Percentiles rank a stretch among this genome's conserved stretches.
Evolutionary conservation across 2,797 vertebrate genomes (phyloP).

Genomic region (Perodicticus potto): DNA sequence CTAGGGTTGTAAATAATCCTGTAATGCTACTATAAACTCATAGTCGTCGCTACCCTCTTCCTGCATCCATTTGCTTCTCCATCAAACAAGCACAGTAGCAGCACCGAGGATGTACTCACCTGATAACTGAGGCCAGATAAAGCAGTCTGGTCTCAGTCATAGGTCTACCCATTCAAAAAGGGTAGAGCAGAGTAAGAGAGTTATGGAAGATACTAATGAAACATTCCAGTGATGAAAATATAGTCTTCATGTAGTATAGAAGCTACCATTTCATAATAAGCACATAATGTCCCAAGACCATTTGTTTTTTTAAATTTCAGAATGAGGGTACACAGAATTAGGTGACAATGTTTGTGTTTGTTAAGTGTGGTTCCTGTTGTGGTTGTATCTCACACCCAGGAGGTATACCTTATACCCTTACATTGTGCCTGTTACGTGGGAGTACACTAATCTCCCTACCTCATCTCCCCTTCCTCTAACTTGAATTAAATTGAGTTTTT

Average conservation of each 20-base stretch:
- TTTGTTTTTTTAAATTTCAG: too few relatives aligned
- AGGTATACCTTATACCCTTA: too few relatives aligned
- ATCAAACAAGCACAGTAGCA: neutral
- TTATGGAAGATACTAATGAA: neutral
- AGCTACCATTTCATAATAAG: neutral
- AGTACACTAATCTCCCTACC: too few relatives aligned
- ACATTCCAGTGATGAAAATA: neutral
- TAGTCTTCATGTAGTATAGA: neutral
- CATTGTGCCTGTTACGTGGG: too few relatives aligned
- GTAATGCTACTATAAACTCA: neutral
- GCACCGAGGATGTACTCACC: neutral
- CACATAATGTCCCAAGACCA: neutral
- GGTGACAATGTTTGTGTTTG: too few relatives aligned
- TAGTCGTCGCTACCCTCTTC: neutral
- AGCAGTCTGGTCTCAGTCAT: neutral
- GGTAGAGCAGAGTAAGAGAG: neutral
- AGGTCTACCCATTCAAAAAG: neutral
- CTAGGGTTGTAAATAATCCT: neutral
- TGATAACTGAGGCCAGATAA: neutral
- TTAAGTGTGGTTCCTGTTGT: too few relatives aligned
- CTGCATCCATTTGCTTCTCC: neutral
- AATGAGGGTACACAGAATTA: too few relatives aligned
- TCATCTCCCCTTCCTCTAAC: too few relatives aligned
- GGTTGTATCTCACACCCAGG: too few relatives aligned
- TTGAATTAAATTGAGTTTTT: too few relatives aligned